Evolutionary conservation across 2,797 vertebrate species (phyloP).

Genomic region (Phoebastria nigripes): DNA sequence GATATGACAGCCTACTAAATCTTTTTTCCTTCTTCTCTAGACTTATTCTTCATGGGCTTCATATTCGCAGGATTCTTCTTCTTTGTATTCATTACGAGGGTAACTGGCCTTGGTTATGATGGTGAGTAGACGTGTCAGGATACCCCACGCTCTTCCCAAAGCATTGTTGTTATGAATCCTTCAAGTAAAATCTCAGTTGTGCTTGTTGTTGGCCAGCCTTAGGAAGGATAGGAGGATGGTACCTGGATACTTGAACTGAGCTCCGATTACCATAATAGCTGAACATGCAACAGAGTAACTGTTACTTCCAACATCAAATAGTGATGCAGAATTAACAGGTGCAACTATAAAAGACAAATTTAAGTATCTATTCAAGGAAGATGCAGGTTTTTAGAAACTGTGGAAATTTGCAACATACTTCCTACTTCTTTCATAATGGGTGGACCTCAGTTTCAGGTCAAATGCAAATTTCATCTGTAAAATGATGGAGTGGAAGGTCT

Average conservation of each 20-base stretch:
- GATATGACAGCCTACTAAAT: neutral
- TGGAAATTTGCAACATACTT: neutral
- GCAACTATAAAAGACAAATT: neutral
- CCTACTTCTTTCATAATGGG: neutral
- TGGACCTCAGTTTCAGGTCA: neutral
- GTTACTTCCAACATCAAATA: neutral
- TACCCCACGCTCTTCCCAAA: neutral
- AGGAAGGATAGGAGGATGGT: neutral
- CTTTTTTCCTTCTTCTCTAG: conserved; percentile 59
- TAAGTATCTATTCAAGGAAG: neutral
- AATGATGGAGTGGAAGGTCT: neutral
- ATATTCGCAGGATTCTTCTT: conserved; percentile 83
- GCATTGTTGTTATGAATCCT: neutral
- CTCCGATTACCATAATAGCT: neutral
- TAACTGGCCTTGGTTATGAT: conserved; percentile 80
- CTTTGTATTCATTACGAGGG: conserved; percentile 83
- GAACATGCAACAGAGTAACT: neutral
- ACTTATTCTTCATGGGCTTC: conserved; percentile 91
- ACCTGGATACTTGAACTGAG: neutral
- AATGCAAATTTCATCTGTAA: neutral
- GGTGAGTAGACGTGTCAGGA: conserved; percentile 75
- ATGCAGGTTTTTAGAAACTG: neutral
- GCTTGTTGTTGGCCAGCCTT: neutral
- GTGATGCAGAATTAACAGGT: neutral
- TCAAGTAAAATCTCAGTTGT: neutral